Evolutionary conservation across 2,888 invertebrate species (phyloP).

Genomic region (Tipula unca): DNA sequence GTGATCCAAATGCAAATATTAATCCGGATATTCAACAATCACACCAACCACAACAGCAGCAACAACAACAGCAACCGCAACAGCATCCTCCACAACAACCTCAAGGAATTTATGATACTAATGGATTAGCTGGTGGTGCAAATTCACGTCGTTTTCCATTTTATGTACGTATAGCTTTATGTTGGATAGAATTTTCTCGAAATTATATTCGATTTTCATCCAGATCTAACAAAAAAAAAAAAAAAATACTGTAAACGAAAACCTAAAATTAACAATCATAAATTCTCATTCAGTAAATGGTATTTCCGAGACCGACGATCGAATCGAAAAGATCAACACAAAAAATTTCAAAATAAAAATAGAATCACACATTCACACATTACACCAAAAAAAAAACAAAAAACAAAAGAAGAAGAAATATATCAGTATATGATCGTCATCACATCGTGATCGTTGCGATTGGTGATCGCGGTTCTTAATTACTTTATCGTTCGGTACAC

Average conservation of each 20-base stretch:
- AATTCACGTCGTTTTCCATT: constrained; percentile 28
- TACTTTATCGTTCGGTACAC: too few relatives aligned
- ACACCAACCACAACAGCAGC: constrained; percentile 10
- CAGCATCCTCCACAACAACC: constrained; percentile 19
- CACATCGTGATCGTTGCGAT: neutral
- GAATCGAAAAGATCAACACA: neutral
- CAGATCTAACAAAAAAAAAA: neutral
- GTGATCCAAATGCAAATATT: constrained; percentile 15
- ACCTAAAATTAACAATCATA: constrained; percentile 8
- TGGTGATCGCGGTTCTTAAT: neutral
- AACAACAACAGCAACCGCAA: neutral
- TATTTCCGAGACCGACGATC: neutral
- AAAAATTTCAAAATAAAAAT: neutral
- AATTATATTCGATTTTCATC: neutral
- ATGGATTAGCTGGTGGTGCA: constrained; percentile 18
- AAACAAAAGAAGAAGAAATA: neutral
- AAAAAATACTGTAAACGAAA: neutral
- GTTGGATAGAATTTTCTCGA: neutral
- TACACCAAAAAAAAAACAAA: neutral
- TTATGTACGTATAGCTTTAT: constrained; percentile 26
- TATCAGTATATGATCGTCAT: neutral
- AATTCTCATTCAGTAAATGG: neutral
- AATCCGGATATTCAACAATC: neutral
- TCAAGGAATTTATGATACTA: constrained; percentile 20
- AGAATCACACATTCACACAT: too few relatives aligned